Base-by-base conservation (phyloP, 2,113 vertebrate species). In the Pseudopodoces humilis region DNA sequence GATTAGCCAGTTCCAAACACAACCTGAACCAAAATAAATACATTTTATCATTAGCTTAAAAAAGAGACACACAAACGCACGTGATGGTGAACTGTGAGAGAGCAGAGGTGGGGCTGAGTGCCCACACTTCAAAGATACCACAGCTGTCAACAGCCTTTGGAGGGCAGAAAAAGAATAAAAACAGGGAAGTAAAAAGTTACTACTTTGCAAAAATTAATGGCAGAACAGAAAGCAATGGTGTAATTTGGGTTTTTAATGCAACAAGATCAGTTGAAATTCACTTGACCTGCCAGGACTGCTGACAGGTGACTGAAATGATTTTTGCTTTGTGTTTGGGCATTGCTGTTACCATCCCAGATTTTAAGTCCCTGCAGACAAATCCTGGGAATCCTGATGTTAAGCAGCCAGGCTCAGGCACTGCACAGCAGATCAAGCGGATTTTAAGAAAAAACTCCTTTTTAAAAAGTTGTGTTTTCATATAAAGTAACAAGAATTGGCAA, bases 401-500 rank as follows among this genome's bases (percentile, higher is more conserved):
- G 41, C 33, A 67, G 82, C 64, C 47, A 47, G 84, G 75, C 60
- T 90, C 60, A 60, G 94, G 80, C 72, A 68, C 74, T 11, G 35
- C 52, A 14, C 64, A 86, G 90, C 90, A 71, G 52, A 68, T 65
- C n/a, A 33, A 71, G 28, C 46, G 35, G 20, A 13, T 30, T 83
- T 89, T 80, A 91, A 86, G 83, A 95, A 96, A 95, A 92, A 52
- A 56, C 14, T 93, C 37, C 44, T 82, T 82, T 83, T 69, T n/a
- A 94, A 96, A 97, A 95, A 92, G 68, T 63, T 28, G 37, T 27
- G 0, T 78, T 90, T 94, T 55, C 68, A 60, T 86, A 86, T 1
- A 94, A 95, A 96, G 76, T 83, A 97, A 91, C 65, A 67, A 80
- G 96, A 94, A n/a, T 56, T 90, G 90, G 89, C 91, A 91, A 92